phyloP scores from a whole-genome alignment of 2,113 vertebrate species.

The Seriola dumerili region DNA sequence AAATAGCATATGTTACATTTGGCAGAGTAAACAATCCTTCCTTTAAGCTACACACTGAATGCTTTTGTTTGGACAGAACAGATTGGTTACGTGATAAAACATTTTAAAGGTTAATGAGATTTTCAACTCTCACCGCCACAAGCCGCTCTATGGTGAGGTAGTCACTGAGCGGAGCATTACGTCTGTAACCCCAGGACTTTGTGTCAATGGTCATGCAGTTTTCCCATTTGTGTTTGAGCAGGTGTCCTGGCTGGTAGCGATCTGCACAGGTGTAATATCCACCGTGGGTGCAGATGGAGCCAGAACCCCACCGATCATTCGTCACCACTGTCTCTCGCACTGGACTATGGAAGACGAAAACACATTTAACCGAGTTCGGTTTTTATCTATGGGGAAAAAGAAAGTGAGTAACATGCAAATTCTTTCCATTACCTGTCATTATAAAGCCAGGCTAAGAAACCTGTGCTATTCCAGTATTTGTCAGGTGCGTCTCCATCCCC shows the following conservation, averaged over 20 bases:
- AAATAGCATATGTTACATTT: no score
- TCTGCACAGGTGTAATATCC: conserved; percentile 95
- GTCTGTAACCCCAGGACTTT: conserved; percentile 92
- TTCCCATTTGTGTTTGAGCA: conserved; percentile 95
- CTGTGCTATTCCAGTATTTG: conserved; percentile 96
- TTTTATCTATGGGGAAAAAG: background rate
- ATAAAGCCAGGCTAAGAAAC: conserved; percentile 97
- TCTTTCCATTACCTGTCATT: conserved; percentile 90
- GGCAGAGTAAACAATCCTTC: background rate
- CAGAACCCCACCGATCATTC: conserved; percentile 94
- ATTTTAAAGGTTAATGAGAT: background rate
- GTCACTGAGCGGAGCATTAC: conserved; percentile 87
- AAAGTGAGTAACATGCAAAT: background rate
- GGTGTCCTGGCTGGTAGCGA: conserved; percentile 91
- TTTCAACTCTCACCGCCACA: conserved; percentile 83
- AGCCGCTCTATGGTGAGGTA: conserved; percentile 88
- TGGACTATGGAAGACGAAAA: conserved; percentile 83
- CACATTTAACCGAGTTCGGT: background rate
- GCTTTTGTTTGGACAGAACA: background rate
- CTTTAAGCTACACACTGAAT: no score
- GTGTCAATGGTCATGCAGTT: conserved; percentile 96
- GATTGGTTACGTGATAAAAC: background rate
- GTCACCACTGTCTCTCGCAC: conserved; percentile 93
- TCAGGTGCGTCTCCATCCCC: conserved; percentile 91
- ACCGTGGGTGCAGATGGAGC: conserved; percentile 90